Conservation (phyloP, 2,888 invertebrate genomes). For the Lycocerus yunnanus region DNA sequence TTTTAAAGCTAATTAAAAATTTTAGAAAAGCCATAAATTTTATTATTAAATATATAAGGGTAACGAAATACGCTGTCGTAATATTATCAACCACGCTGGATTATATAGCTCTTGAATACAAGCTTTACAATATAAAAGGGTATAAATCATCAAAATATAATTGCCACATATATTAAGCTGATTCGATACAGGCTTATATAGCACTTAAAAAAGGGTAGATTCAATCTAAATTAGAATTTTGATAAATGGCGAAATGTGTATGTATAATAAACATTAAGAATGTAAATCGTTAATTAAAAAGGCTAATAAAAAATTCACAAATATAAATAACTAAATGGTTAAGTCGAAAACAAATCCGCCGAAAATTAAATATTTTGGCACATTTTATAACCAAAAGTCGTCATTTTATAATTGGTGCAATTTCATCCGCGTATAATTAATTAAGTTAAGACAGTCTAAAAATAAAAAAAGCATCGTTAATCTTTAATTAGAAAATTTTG, state of each 20-base stretch:
- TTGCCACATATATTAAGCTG: conserved; percentile 2
- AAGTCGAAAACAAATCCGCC: not conserved
- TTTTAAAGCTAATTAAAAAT: not conserved
- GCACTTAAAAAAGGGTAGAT: conserved; percentile 4
- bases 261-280: not conserved
- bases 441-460: not conserved
- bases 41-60: not conserved
- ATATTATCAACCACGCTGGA: not conserved
- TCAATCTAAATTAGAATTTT: conserved; percentile 5
- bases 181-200: conserved; percentile 4
- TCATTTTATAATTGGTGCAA: not conserved
- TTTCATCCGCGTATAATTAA: not conserved
- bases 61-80: not conserved
- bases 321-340: not conserved
- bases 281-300: conserved; percentile 3
- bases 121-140: conserved; percentile 2
- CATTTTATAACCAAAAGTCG: not conserved
- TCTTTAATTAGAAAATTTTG: not conserved
- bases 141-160: conserved; percentile 4
- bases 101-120: not conserved
- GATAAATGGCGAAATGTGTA: not conserved
- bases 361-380: not conserved
- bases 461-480: not conserved
- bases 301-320: not conserved
- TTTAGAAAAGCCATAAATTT: not conserved